Evolutionary conservation across 2,888 invertebrate species (phyloP), one percentile per base, ranked within the genome.

Genomic region (Cataglyphis rosenhaueri): DNA sequence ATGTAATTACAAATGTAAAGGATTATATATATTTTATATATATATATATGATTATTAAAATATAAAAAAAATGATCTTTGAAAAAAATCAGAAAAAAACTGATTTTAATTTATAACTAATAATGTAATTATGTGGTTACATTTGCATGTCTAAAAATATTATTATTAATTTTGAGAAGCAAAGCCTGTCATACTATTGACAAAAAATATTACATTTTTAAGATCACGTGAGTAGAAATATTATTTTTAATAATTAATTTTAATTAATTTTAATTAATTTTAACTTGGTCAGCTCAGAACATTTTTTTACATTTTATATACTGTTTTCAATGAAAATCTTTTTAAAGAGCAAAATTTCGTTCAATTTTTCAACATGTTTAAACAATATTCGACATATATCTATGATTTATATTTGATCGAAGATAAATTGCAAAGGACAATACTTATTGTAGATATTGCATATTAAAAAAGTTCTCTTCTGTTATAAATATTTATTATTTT

Each of bases 401-500:
- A 9, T 10, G 32, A 41, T 41, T 3, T 1, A 21, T 61, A 3
- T 32, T 44, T 12, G 25, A 61, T 41, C n/a, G 0, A 10, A 9
- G 41, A 25, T 15, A 21, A 2, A 74, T 44, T 44, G 10, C 15
- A 44, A 44, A 74, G 9, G 61, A 9, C 3, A 44, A 52, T 52
- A 52, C n/a, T n/a, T 52, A 52, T 18, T 44, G 5, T 52, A n/a
- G 8, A 32, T 18, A 32, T 18, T 9, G 8, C 1, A 29, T 18
- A 32, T 61, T 61, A 15, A 29, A 32, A 32, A 32, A 32, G 32
- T 32, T 61, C 8, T 62, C n/a, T 62, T 35, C 5, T 38, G 0
- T 76, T 66, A 29, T 48, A 66, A 52, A 57, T 66, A 66, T 32
- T 59, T 44, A 44, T 79, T n/a, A 61, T 59, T 68, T 21, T n/a